Evolutionary conservation across 2,797 vertebrate genomes (phyloP), one percentile per base, ranked within the genome.

Genomic region (Valencia hispanica): DNA sequence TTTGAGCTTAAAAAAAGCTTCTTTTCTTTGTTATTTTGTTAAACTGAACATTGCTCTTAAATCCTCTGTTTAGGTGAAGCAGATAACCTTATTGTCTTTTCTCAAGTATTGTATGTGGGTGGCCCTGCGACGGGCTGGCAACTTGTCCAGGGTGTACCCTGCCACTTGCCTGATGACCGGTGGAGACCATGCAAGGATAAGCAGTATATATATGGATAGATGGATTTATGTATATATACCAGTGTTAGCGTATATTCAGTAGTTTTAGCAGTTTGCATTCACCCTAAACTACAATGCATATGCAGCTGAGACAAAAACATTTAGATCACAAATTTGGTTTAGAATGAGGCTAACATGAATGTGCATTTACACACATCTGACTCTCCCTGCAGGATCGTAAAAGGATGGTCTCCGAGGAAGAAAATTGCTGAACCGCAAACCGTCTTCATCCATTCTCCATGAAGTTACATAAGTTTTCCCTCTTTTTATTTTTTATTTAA

Each of bases 391-490:
- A 61, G 59, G 18, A 36, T 63, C 32, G 55, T 80, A 72, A 73
- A 69, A 78, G 14, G 51, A 80, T 57, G 34, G 74, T 74, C 77
- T 88, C 77, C 65, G 74, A 75, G 72, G 83, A 83, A 71, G 78
- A 71, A 68, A 70, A 88, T 76, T 72, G 84, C 36, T 90, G 84
- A 85, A 83, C 83, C 43, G 61, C 41, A 84, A 84, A 83, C 70
- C 63, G 41, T 81, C 78, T 78, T 85, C 84, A 92, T 92, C 71
- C 51, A 91, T 90, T 91, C 83, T 89, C 81, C 50, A 81, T 87
- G 78, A 87, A 43, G 53, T 91, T 92, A 91, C n/a, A 34, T 86
- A 93, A 94, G 50, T 68, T 65, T 75, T 74, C 59, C 32, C 55
- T 32, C 53, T 39, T 43, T 80, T 70, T 25, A 72, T 47, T n/a